Evolutionary conservation across 1,140 invertebrate species (phyloP).

Genomic region (Brachionus plicatilis): DNA sequence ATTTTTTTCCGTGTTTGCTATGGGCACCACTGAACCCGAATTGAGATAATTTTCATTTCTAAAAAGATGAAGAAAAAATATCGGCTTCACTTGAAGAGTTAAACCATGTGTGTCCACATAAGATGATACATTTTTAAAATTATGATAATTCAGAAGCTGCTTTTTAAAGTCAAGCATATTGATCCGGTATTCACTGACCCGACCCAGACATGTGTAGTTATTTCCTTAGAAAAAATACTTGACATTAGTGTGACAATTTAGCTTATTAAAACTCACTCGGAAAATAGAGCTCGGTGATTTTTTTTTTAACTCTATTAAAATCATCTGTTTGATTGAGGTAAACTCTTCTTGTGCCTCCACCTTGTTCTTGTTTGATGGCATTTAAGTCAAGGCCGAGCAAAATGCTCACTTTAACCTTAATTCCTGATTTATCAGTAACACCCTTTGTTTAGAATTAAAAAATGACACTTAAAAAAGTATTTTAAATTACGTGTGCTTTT

Average conservation of each 20-base stretch:
- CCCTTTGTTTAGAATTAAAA: not conserved
- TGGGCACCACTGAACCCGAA: not conserved
- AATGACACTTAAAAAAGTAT: too few species aligned
- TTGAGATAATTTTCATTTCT: not conserved
- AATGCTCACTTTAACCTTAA: slow-evolving; percentile 5
- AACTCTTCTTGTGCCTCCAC: not conserved
- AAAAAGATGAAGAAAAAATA: slow-evolving; percentile 27
- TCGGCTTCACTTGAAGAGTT: not conserved
- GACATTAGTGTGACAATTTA: not conserved
- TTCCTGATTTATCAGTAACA: not conserved
- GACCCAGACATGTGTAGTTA: slow-evolving; percentile 5
- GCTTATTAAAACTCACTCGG: not conserved
- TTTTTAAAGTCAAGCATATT: slow-evolving; percentile 36
- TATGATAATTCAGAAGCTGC: not conserved
- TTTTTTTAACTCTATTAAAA: not conserved
- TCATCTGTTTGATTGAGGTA: not conserved
- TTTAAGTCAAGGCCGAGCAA: not conserved
- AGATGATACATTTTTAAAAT: not conserved
- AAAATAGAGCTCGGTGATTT: slow-evolving; percentile 24
- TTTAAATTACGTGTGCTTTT: not conserved
- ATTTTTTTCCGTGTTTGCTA: not conserved
- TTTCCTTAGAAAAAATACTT: not conserved
- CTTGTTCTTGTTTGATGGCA: not conserved
- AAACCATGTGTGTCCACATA: slow-evolving; percentile 21
- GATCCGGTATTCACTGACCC: not conserved